Base-by-base conservation (phyloP, 2,888 invertebrate species). In the Dicyrtomina minuta region DNA sequence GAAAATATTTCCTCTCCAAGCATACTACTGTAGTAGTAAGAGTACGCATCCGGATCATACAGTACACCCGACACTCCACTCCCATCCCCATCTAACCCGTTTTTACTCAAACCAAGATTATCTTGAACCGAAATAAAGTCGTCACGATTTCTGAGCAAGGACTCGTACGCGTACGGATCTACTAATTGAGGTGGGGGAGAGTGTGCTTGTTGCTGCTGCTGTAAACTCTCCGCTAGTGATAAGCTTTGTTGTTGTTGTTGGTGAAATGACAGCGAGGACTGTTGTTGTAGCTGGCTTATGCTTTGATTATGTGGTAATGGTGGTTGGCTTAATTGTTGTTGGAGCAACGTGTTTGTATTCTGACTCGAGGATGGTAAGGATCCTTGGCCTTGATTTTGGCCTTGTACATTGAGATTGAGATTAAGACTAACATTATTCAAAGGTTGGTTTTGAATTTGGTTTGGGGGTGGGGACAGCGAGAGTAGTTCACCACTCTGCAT, bases 11-110 rank as follows among this genome's bases (percentile, higher is more conserved):
- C 77, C 69, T 77, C 77, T 17, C 64, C 68, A 4, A 77, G 66
- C 62, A 76, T 74, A 39, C 73, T 75, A 33, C 74, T 74, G 46
- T 66, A 77, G 56, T 75, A 78, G 22, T 74, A 76, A 0, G 74
- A 70, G 60, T 75, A 76, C 4, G 70, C 55, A 58, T 78, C 78
- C 20, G 72, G 65, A 65, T 78, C 78, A 64, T 78, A 78, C 39
- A 74, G 64, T 17, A 72, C 66, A n/a, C n/a, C n/a, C 1, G 73
- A 71, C n/a, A 74, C 74, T 59, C 74, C 75, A 13, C 15, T 56
- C n/a, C 39, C n/a, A 56, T 65, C 70, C 3, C 17, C 27, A 1
- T 73, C 75, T 6, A 70, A 70, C 5, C 68, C 70, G n/a, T n/a
- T n/a, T 68, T 75, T 75, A 15, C 66, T 66, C 10, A 74, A 51